These are phyloP conservation scores for Bubo blakistoni DNA, from an alignment of 2,113 vertebrate species.

Conservation along the genomic window DNA sequence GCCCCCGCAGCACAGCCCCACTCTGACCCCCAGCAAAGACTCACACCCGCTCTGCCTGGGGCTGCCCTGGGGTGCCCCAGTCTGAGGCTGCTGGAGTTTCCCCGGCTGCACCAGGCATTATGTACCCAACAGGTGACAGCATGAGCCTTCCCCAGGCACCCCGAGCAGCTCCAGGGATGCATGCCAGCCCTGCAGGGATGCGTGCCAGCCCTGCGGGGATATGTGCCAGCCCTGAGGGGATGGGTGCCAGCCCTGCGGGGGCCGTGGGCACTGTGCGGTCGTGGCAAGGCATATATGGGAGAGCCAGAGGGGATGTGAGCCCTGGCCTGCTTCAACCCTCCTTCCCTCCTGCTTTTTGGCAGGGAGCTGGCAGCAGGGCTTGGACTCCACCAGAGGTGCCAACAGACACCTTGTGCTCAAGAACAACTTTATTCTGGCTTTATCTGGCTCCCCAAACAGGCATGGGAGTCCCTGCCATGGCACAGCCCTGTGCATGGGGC, in stretches of 20 bases:
- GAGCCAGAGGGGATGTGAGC: background rate
- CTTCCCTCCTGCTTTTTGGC: background rate
- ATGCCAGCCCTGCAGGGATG: background rate
- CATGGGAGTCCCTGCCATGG: background rate
- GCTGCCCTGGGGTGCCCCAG: rapidly evolving
- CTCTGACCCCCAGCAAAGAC: background rate
- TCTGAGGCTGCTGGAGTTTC: background rate
- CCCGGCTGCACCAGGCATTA: background rate
- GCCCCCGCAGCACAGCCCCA: background rate
- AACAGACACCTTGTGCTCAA: background rate
- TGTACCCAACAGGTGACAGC: rapidly evolving
- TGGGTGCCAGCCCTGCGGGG: background rate
- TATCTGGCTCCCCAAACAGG: background rate
- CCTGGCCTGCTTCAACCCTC: background rate
- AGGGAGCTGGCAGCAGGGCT: background rate
- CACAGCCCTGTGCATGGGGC: background rate
- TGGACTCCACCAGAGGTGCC: background rate
- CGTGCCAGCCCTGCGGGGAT: background rate
- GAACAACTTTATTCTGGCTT: background rate
- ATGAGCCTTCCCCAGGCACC: background rate
- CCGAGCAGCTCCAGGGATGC: background rate
- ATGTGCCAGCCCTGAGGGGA: background rate
- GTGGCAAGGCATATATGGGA: background rate
- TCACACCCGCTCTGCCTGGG: rapidly evolving
- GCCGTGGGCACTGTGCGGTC: background rate